Percentiles rank a stretch among this genome's conserved stretches.
Evolutionary conservation across 2,113 vertebrate genomes (phyloP).

Genomic region (Oriolus oriolus): DNA sequence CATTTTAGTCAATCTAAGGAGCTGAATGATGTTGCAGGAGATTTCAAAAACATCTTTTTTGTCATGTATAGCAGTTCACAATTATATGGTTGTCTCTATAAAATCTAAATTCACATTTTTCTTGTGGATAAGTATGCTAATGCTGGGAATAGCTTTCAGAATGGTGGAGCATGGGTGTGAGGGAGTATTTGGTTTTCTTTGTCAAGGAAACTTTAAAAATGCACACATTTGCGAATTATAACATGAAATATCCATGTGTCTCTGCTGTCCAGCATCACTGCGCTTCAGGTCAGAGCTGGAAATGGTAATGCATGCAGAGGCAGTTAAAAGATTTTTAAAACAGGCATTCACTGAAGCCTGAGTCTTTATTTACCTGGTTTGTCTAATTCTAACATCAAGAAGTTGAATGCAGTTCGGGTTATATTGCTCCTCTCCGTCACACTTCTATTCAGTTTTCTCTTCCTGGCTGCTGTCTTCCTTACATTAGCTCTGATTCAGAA

Average conservation of each 20-base stretch:
- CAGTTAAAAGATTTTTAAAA: neutral
- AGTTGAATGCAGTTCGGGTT: neutral
- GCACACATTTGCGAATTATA: neutral
- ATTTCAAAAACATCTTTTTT: neutral
- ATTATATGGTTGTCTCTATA: neutral
- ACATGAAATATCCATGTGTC: neutral
- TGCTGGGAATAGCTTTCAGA: fast-evolving
- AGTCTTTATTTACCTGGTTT: neutral
- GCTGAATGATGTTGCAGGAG: neutral
- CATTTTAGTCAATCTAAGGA: neutral
- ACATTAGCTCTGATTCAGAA: neutral
- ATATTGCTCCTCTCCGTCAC: neutral
- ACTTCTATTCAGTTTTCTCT: neutral
- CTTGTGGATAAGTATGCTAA: neutral
- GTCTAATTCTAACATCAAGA: neutral
- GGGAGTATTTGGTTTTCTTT: neutral
- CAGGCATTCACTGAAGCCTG: neutral
- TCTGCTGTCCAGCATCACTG: neutral
- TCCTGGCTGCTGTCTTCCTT: neutral
- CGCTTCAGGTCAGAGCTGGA: neutral
- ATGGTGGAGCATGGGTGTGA: neutral
- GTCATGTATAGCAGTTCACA: neutral
- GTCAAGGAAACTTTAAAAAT: neutral
- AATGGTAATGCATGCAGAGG: neutral
- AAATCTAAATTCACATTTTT: neutral